Conservation (phyloP, 2,113 vertebrate genomes). For the Cynocephalus volans region DNA sequence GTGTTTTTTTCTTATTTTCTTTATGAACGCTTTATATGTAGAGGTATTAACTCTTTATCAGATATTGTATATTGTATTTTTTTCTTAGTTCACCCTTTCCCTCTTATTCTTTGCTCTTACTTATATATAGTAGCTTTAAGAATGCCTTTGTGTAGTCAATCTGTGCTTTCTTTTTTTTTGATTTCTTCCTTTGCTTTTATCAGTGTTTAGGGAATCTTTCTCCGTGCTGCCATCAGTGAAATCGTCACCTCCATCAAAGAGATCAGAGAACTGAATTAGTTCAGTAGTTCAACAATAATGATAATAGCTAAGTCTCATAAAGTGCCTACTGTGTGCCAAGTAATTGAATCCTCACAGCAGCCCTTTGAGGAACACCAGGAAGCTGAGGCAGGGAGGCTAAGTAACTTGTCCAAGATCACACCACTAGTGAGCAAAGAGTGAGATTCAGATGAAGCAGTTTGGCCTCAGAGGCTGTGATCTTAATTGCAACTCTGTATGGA, state of each 20-base stretch:
- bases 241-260: neutral
- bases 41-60: neutral
- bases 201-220: neutral
- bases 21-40: neutral
- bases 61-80: neutral
- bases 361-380: neutral
- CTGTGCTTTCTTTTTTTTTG: neutral
- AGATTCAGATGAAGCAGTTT: fast-evolving
- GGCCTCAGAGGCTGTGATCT: neutral
- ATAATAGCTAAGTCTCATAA: neutral
- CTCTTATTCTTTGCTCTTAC: neutral
- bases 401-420: neutral
- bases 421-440: no score
- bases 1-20: neutral
- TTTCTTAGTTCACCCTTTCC: neutral
- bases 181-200: conserved; percentile 2
- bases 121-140: neutral
- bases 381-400: neutral
- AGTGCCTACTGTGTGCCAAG: neutral
- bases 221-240: neutral
- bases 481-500: fast-evolving
- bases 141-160: neutral
- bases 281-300: neutral
- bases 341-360: neutral
- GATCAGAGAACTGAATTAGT: neutral